Evolutionary conservation across 2,797 vertebrate genomes (phyloP).

Genomic region (Anguilla anguilla): DNA sequence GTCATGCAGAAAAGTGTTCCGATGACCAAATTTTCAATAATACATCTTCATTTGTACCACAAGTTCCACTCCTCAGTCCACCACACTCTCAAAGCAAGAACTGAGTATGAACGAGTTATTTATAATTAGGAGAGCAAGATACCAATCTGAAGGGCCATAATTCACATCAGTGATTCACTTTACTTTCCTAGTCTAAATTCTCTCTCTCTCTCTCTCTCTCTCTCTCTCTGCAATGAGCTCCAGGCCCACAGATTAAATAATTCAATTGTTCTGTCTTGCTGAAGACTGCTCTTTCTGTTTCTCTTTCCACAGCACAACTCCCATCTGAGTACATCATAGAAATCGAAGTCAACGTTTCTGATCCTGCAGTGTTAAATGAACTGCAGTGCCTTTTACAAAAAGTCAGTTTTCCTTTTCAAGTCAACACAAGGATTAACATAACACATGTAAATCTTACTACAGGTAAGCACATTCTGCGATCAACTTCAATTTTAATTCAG

Average conservation of each 20-base stretch:
- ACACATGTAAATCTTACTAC: slow-evolving; percentile 54
- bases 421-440: slow-evolving; percentile 44
- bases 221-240: no score
- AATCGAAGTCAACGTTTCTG: slow-evolving; percentile 56
- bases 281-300: neutral
- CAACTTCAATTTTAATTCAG: neutral
- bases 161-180: no score
- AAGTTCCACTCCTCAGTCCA: no score
- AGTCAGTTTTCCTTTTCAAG: slow-evolving; percentile 15
- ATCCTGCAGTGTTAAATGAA: slow-evolving; percentile 39
- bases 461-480: slow-evolving; percentile 49
- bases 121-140: neutral
- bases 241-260: neutral
- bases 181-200: neutral
- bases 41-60: no score
- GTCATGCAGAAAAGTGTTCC: no score
- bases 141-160: neutral
- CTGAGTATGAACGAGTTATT: no score
- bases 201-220: no score
- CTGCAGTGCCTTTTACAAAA: slow-evolving; percentile 46
- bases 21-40: no score
- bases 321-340: slow-evolving; percentile 49
- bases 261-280: no score
- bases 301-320: slow-evolving; percentile 28
- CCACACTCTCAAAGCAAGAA: no score